Conservation (phyloP, 2,113 vertebrate genomes). For the Phalacrocorax carbo region DNA sequence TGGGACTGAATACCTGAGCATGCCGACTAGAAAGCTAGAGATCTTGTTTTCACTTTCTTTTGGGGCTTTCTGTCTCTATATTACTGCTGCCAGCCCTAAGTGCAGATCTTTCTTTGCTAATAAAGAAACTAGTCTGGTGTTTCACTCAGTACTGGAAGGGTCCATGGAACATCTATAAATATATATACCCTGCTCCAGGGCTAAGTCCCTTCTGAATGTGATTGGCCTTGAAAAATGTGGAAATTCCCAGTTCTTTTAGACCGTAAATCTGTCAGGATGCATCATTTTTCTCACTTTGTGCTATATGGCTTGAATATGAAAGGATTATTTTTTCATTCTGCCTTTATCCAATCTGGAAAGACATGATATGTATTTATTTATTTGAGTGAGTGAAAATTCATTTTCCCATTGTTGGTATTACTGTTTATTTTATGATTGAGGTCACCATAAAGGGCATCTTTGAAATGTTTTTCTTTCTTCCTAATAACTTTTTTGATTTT, state of each 20-base stretch:
- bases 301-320: slow-evolving; percentile 3
- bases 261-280: slow-evolving; percentile 15
- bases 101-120: not conserved
- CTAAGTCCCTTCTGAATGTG: not conserved
- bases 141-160: not conserved
- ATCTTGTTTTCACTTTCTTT: not conserved
- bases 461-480: not conserved
- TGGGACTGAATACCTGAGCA: not conserved
- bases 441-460: not conserved
- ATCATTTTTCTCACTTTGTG: not conserved
- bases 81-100: not conserved
- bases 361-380: not conserved
- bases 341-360: not conserved
- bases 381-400: not conserved
- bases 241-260: slow-evolving; percentile 24
- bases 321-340: not conserved
- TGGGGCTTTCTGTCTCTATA: not conserved
- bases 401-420: not conserved
- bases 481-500: not conserved
- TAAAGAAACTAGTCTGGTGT: not conserved
- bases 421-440: not conserved
- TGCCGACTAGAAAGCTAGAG: not conserved
- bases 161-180: not conserved
- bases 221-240: not conserved
- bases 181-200: not conserved